Evolutionary conservation across 2,797 vertebrate species (phyloP), one percentile per base, ranked within the genome.

Genomic region (Menidia menidia): DNA sequence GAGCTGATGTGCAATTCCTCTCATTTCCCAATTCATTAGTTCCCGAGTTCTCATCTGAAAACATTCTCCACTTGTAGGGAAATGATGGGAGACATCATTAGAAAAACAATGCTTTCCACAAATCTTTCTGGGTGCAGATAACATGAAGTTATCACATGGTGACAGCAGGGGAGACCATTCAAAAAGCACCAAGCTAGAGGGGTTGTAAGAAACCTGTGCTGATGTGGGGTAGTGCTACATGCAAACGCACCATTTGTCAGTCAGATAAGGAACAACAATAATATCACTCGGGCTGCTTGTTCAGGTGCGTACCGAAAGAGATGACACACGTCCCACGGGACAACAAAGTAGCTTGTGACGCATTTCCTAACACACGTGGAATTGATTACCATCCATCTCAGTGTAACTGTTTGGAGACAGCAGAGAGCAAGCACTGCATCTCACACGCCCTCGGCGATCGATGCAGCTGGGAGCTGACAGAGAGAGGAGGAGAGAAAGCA

Each of bases 341-440:
- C 50, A 81, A 88, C 75, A 41, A 7, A 14, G 55, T 33, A 39
- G 70, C 58, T 85, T 85, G 84, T 76, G 84, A 90, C 66, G 60
- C 32, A 33, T 84, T 84, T 87, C 45, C 78, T 64, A 25, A 58
- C 67, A 55, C 77, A 60, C 74, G 64, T 82, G 9, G 31, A 84
- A 92, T 92, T 77, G 92, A 93, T 92, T 91, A 90, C 68, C 86
- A 87, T 86, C 87, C 84, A 91, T 91, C 76, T 85, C 60, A n/a
- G 63, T 66, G 75, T 75, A 83, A 91, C 85, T n/a, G 82, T 77
- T 73, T 4, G 55, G 71, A 88, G 78, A 77, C 84, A 42, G 69
- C 76, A 48, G 73, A 68, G 76, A 64, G 81, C 77, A 60, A 16
- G 67, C 77, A 31, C 62, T 72, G 73, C 71, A 76, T 81, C 75